Percentiles rank a stretch among this genome's conserved stretches.
Evolutionary conservation across 2,797 vertebrate species (phyloP).

Genomic region (Chelonia mydas): DNA sequence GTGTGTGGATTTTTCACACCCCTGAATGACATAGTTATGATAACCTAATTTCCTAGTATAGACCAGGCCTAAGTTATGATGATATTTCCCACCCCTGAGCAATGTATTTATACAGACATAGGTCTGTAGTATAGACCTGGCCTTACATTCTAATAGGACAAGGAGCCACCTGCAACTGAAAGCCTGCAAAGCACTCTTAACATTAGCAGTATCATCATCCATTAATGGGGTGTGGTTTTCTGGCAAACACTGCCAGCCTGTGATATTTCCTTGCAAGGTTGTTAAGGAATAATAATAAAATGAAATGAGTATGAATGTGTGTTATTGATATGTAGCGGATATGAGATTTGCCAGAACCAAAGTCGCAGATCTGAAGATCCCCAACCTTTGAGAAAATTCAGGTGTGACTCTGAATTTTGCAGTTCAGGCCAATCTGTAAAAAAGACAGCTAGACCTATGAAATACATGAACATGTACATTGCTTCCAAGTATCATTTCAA

Average conservation of each 20-base stretch:
- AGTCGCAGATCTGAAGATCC: not conserved
- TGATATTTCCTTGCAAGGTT: not conserved
- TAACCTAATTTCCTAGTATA: too few species aligned
- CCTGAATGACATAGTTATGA: too few species aligned
- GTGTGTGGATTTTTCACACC: too few species aligned
- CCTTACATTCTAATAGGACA: not conserved
- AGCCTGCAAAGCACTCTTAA: not conserved
- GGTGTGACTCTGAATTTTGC: not conserved
- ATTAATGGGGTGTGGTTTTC: rapidly evolving
- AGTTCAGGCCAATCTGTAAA: not conserved
- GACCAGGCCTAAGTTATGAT: not conserved
- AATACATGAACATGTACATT: not conserved
- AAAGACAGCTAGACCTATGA: too few species aligned
- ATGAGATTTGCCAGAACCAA: not conserved
- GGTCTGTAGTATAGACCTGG: not conserved
- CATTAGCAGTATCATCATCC: not conserved
- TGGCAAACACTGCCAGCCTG: not conserved
- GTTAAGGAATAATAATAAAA: not conserved
- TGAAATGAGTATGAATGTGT: not conserved
- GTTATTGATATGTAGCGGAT: not conserved
- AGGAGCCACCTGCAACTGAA: not conserved
- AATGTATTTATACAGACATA: not conserved
- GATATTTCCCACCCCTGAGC: not conserved
- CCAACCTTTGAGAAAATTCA: not conserved
- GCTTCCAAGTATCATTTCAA: not conserved